Conservation (phyloP, 1,140 invertebrate species). For the Heliconius congener region DNA sequence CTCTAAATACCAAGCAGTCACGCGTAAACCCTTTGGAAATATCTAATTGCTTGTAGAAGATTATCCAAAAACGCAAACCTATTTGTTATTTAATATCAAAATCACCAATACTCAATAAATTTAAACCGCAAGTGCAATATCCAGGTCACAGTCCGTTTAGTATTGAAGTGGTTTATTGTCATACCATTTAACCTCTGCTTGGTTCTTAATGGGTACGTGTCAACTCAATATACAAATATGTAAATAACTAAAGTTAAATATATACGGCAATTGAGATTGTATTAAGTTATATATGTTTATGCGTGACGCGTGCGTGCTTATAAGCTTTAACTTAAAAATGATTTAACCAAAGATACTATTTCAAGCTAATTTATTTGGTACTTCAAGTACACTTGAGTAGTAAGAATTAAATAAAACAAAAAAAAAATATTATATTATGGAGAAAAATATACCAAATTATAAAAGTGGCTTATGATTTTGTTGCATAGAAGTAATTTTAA, state of each 20-base stretch:
- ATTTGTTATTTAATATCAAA: conserved; percentile 11
- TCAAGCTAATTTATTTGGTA: not conserved
- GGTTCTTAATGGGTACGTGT: not conserved
- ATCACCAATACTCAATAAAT: not conserved
- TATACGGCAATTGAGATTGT: not conserved
- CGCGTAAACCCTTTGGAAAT: conserved; percentile 5
- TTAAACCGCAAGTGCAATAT: not conserved
- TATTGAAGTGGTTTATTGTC: conserved; percentile 1
- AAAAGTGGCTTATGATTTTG: no score
- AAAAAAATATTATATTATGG: not conserved
- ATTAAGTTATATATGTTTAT: not conserved
- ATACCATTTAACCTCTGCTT: not conserved
- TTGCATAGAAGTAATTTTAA: no score
- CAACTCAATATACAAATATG: not conserved
- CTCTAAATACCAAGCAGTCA: conserved; percentile 24
- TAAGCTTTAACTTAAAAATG: not conserved
- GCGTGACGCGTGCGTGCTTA: not conserved
- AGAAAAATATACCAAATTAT: no score
- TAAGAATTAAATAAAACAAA: not conserved
- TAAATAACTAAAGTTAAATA: not conserved
- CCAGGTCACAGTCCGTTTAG: not conserved
- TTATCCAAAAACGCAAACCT: not conserved
- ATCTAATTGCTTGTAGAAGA: not conserved
- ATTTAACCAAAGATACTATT: not conserved
- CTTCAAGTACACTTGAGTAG: not conserved